These are phyloP conservation scores for Pituophis catenifer DNA, from an alignment of 2,113 vertebrate genomes.

Conservation along the genomic window DNA sequence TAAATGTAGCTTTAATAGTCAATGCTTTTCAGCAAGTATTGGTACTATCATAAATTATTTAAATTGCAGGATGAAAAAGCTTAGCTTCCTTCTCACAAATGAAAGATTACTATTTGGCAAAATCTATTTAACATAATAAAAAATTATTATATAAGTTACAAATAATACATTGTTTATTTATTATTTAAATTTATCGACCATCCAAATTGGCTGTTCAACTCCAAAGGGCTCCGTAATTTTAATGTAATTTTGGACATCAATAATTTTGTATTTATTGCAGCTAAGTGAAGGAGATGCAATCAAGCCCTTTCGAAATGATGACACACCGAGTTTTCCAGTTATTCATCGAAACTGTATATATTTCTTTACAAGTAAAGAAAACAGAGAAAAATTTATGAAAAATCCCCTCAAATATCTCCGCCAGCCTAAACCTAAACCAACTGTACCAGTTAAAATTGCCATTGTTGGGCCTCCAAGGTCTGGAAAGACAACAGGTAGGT, in stretches of 20 bases:
- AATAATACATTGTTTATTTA: neutral
- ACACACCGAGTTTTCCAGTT: slow-evolving; percentile 72
- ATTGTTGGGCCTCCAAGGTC: slow-evolving; percentile 90
- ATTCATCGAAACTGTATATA: slow-evolving; percentile 89
- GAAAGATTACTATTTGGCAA: neutral
- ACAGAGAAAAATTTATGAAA: slow-evolving; percentile 81
- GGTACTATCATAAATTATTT: neutral
- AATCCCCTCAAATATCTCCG: slow-evolving; percentile 90
- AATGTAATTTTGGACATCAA: slow-evolving; percentile 13
- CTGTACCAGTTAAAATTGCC: slow-evolving; percentile 81
- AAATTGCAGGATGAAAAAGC: neutral
- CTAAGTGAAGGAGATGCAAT: slow-evolving; percentile 82
- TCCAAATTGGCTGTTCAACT: neutral
- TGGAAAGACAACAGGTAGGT: slow-evolving; percentile 89
- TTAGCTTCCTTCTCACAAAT: neutral
- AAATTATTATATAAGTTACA: neutral
- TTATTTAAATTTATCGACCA: neutral
- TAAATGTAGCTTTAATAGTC: neutral
- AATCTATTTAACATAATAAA: neutral
- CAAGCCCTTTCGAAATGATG: slow-evolving; percentile 72
- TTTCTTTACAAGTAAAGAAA: slow-evolving; percentile 87
- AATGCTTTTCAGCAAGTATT: neutral
- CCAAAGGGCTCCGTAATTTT: neutral
- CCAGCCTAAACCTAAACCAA: slow-evolving; percentile 78
- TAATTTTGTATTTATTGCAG: slow-evolving; percentile 61